Evolutionary conservation across 2,888 invertebrate genomes (phyloP), one percentile per base, ranked within the genome.

Genomic region (Lasioglossum vierecki): DNA sequence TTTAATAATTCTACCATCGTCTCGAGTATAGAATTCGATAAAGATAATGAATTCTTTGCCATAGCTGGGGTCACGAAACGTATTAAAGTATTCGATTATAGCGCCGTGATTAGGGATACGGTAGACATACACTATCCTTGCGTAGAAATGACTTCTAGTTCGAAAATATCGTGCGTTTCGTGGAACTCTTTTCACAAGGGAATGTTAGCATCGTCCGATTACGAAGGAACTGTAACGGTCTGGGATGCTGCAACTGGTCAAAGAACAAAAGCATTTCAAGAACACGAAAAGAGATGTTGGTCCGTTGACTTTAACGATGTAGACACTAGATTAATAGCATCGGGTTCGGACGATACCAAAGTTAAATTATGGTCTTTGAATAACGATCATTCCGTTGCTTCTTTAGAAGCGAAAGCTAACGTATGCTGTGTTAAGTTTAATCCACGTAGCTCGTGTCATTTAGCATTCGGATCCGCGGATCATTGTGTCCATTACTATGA

Each of bases 401-500:
- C 98, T 9, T 95, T 99, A 26, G 98, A 99, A 95, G 98, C 98
- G 0, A 98, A 98, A 95, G 99, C 98, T 85, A 99, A 99, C 95
- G 98, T 99, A 76, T 99, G 99, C 95, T 99, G 99, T 95, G 99
- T 99, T 26, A 97, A 99, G 94, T 98, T 98, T 95, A 98, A 98
- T 95, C 98, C 98, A 0, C 96, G 96, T 85, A 98, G 97, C 88
- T 97, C 98, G 0, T 98, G 97, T 94, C 98, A 99, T 94, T 96
- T 99, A 84, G 98, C 99, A 2, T 99, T 99, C 95, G 99, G 99
- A 22, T 98, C 98, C n/a, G 99, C 99, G 41, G 99, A 99, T 95
- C 99, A 99, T 95, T 98, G 98, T 95, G 98, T 99, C 78, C 98
- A 99, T 95, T 99, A 99, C 94, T 99, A 99, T 95, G 99, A 99